Evolutionary conservation across 2,888 invertebrate genomes (phyloP).

Genomic region (Atethmia centrago): DNA sequence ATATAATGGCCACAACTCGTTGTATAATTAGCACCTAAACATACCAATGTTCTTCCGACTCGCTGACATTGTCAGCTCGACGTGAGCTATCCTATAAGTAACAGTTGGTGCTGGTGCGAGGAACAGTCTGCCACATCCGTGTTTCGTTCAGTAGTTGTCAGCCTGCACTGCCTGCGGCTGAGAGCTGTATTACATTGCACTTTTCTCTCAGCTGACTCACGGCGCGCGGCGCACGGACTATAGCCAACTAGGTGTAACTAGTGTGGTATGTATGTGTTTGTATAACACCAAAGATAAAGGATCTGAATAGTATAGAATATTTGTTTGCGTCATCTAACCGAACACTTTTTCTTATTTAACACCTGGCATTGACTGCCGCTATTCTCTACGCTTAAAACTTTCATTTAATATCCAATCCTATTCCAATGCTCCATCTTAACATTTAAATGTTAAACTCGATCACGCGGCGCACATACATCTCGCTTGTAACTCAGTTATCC

Average conservation of each 20-base stretch:
- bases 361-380: no score
- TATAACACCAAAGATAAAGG: not conserved
- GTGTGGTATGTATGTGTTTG: not conserved
- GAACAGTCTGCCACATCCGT: not conserved
- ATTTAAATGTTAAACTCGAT: slow-evolving; percentile 15
- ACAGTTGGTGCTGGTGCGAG: not conserved
- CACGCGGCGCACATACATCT: slow-evolving; percentile 23
- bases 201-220: no score
- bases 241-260: slow-evolving; percentile 4
- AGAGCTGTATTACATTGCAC: slow-evolving; percentile 12
- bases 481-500: slow-evolving; percentile 74
- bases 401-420: not conserved
- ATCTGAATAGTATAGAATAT: not conserved
- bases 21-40: not conserved
- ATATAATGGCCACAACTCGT: not conserved
- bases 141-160: not conserved
- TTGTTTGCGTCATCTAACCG: not conserved
- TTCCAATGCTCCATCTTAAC: slow-evolving; percentile 18
- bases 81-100: not conserved
- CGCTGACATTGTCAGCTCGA: not conserved
- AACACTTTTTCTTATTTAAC: not conserved
- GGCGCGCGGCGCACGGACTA: not conserved
- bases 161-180: slow-evolving; percentile 9
- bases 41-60: not conserved
- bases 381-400: not conserved